These are phyloP conservation scores for Nasua narica DNA, from an alignment of 2,797 vertebrate genomes.

Conservation along the genomic window DNA sequence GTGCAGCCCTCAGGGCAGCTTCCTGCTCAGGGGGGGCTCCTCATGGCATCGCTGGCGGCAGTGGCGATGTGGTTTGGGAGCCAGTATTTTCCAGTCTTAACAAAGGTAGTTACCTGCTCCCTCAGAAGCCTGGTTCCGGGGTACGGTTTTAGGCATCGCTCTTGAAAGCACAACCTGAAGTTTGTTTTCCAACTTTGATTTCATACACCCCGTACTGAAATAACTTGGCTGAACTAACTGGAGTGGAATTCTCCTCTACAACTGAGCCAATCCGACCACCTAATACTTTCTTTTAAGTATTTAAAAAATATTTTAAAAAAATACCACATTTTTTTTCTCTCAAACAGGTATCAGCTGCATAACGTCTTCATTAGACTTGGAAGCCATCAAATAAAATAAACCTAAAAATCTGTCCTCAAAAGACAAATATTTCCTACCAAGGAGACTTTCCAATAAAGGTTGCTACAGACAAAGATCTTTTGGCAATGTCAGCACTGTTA, in stretches of 20 bases:
- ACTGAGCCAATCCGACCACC: neutral
- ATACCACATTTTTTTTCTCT: neutral
- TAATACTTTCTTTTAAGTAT: no score
- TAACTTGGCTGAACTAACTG: neutral
- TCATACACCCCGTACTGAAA: neutral
- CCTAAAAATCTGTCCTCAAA: neutral
- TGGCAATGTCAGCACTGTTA: no score
- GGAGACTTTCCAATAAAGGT: neutral
- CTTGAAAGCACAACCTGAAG: neutral
- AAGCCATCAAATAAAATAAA: neutral
- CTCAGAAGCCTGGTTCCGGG: neutral
- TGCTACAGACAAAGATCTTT: neutral
- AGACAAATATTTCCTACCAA: neutral
- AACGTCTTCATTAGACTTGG: neutral
- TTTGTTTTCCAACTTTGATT: neutral
- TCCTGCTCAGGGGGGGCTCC: neutral
- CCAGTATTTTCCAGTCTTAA: neutral
- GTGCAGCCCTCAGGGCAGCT: neutral
- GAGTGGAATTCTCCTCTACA: neutral
- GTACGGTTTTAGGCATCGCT: neutral
- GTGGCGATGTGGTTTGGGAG: neutral
- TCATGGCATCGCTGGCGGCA: neutral
- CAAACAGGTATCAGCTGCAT: neutral
- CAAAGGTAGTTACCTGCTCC: neutral
- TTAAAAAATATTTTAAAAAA: no score